These are phyloP conservation scores for Piaya cayana DNA, from an alignment of 2,113 vertebrate genomes.

Conservation along the genomic window DNA sequence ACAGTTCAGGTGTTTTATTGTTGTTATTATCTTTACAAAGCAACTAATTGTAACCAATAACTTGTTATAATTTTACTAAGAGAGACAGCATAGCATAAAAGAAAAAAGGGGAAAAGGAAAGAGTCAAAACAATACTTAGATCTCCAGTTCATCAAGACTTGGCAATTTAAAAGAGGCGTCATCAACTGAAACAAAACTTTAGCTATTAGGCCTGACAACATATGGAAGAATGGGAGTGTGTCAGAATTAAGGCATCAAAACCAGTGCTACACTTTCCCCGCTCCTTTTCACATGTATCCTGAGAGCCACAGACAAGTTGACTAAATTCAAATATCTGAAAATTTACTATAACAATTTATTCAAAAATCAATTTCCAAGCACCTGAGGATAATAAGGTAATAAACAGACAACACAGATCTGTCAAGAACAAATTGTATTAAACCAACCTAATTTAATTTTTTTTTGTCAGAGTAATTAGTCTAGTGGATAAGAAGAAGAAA, in stretches of 20 bases:
- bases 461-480: not conserved
- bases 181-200: not conserved
- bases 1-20: not conserved
- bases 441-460: not conserved
- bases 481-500: not conserved
- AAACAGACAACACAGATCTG: conserved; percentile 26
- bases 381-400: not conserved
- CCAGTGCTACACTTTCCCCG: not conserved
- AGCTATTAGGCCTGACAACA: not conserved
- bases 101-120: not conserved
- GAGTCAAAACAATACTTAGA: not conserved
- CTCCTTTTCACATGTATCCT: not conserved
- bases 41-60: not conserved
- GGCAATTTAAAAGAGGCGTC: not conserved
- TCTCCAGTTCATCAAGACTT: not conserved
- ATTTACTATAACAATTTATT: not conserved
- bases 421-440: conserved; percentile 30
- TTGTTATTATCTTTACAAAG: not conserved
- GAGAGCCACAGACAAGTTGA: not conserved
- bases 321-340: not conserved
- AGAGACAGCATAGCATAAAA: not conserved
- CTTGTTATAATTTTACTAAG: not conserved
- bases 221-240: not conserved
- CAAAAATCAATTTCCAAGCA: conserved; percentile 33
- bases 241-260: not conserved